A percentile compares a stretch with the other conserved stretches of the same genome.
phyloP scores from a whole-genome alignment of 2,888 invertebrate genomes.

The Cremastinae sp. region DNA sequence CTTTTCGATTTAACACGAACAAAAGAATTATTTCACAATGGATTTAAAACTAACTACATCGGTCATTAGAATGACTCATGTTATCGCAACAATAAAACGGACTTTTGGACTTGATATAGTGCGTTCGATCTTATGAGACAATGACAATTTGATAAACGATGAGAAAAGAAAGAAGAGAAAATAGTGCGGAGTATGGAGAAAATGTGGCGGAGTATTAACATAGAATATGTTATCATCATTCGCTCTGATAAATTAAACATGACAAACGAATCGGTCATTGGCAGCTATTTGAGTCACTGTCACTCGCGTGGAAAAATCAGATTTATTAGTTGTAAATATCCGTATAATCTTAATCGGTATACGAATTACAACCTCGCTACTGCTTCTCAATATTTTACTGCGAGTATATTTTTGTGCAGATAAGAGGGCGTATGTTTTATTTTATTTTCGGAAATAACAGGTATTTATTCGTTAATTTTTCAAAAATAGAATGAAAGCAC shows the following conservation, averaged over 20 bases:
- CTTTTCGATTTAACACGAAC: no score
- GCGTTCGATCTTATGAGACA: constrained; percentile 22
- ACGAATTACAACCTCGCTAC: neutral
- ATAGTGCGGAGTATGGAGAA: constrained; percentile 18
- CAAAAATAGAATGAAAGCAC: no score
- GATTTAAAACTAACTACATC: no score
- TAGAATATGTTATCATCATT: no score
- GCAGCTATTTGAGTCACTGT: constrained; percentile 49
- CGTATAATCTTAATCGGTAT: neutral
- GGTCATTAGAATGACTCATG: constrained; percentile 38
- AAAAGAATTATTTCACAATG: no score
- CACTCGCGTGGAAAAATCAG: constrained; percentile 4
- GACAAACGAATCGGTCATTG: constrained; percentile 44
- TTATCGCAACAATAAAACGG: constrained; percentile 19
- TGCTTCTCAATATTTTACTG: no score
- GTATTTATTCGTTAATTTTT: no score
- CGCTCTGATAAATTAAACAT: constrained; percentile 49
- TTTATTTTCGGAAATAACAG: no score
- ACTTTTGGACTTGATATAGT: constrained; percentile 45
- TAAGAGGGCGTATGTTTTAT: no score
- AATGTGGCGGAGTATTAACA: constrained; percentile 22
- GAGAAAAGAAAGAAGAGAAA: constrained; percentile 14
- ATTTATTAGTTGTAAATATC: constrained; percentile 18
- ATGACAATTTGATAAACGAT: constrained; percentile 47
- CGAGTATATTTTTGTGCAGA: no score